Evolutionary conservation across 1,140 invertebrate species (phyloP), one percentile per base, ranked within the genome.

Genomic region (Aleiodes sp.): DNA sequence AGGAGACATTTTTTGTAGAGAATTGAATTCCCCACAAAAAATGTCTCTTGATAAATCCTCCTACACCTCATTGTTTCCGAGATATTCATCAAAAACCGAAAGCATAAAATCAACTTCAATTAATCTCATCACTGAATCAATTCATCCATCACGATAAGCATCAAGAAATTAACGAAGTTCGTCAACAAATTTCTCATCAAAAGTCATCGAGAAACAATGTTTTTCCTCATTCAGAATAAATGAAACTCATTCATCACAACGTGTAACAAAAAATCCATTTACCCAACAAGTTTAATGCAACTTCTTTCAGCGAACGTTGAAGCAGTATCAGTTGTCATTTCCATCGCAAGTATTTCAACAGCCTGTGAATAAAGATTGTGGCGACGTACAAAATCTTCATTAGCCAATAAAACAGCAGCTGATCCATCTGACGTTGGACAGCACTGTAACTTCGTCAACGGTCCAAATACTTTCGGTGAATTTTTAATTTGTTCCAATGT

Each of bases 391-490:
- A 98, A 99, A 1, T 93, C 90, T 86, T 99, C 96, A 46, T 93
- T 97, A 46, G 92, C 96, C 14, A 99, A 75, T 71, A 99, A 90
- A 0, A 93, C 96, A 31, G 96, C 96, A 19, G 94, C 98, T 14
- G 96, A 91, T 8, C 98, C 98, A 88, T 99, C 97, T 28, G 96
- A 98, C 1, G 97, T 99, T 19, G 98, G 98, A 82, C 97, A 98
- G 82, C 98, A 99, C 79, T 98, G 96, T 10, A 99, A 86, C 82
- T 98, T 98, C 6, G 97, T 99, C 10, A 99, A 85, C 0, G 96
- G 95, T 8, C 93, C 95, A 82, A 92, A 95, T 39, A 99, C 90
- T 78, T 89, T 89, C 3, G 94, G 93, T 0, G 97, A 96, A 14
- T 92, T 90, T 80, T 94, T 87, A 63, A 99, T 94, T 84, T 99